phyloP scores from a whole-genome alignment of 2,888 invertebrate genomes.

The Phragmatobia fuliginosa region DNA sequence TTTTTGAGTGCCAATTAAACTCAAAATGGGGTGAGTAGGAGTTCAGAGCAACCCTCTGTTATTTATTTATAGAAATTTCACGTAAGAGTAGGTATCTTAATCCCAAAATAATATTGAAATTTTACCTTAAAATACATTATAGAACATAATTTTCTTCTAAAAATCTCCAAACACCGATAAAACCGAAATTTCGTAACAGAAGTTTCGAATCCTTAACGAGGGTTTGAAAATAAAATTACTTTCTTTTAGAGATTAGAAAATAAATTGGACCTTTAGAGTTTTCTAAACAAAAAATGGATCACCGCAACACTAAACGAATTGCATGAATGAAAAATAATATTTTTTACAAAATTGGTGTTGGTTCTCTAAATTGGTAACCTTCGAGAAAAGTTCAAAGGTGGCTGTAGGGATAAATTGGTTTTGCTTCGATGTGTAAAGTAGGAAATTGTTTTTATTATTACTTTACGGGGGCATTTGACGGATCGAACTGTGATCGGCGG shows the following conservation, averaged over 20 bases:
- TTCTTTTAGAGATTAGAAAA: constrained; percentile 42
- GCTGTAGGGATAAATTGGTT: constrained; percentile 17
- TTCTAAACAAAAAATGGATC: constrained; percentile 38
- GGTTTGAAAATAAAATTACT: constrained; percentile 45
- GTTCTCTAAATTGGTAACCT: constrained; percentile 17
- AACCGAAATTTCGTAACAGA: constrained; percentile 13
- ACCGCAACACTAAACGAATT: constrained; percentile 38
- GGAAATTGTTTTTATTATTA: constrained; percentile 15
- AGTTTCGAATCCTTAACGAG: constrained; percentile 26
- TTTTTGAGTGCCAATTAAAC: neutral
- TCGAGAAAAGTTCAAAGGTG: constrained; percentile 12
- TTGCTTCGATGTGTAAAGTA: constrained; percentile 12
- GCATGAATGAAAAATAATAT: constrained; percentile 27
- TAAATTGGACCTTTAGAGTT: constrained; percentile 44
- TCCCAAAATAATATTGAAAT: neutral
- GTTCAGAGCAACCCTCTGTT: neutral
- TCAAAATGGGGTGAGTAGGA: neutral
- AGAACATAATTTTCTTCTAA: constrained; percentile 3
- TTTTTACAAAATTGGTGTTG: constrained; percentile 13
- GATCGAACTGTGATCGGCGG: constrained; percentile 4
- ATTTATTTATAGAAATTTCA: neutral
- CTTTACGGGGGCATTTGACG: constrained; percentile 1
- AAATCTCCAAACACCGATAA: constrained; percentile 13
- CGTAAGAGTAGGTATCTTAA: neutral
- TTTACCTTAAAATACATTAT: neutral